phyloP scores from a whole-genome alignment of 2,888 invertebrate genomes.

The Leptinotarsa juncta region DNA sequence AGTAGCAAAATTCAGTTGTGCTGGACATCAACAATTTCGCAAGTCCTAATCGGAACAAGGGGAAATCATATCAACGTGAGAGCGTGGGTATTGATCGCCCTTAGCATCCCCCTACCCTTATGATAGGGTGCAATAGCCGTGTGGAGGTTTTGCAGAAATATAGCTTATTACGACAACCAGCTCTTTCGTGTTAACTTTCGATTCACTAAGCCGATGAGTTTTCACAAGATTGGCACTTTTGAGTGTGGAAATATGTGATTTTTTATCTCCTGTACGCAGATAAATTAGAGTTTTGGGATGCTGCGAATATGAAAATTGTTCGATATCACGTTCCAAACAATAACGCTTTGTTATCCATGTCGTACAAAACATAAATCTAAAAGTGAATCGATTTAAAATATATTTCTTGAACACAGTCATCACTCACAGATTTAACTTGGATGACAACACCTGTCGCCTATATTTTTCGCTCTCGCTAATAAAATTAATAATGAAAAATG shows the following conservation, averaged over 20 bases:
- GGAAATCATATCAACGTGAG: conserved; percentile 13
- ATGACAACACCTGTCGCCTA: too few relatives aligned
- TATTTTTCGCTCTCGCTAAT: too few relatives aligned
- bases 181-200: conserved; percentile 9
- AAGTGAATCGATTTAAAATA: too few relatives aligned
- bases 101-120: conserved; percentile 41
- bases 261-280: neutral
- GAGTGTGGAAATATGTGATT: neutral
- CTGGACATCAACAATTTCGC: neutral
- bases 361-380: too few relatives aligned
- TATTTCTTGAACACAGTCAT: too few relatives aligned
- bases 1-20: conserved; percentile 9
- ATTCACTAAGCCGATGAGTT: neutral
- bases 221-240: neutral
- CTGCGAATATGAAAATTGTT: neutral
- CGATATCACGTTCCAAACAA: too few relatives aligned
- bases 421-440: too few relatives aligned
- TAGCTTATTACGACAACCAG: conserved; percentile 19
- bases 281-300: neutral
- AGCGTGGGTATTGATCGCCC: conserved; percentile 29
- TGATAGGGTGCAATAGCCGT: conserved; percentile 45
- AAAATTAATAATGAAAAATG: too few relatives aligned
- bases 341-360: too few relatives aligned
- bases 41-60: neutral
- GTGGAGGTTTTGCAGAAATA: conserved; percentile 29